Evolutionary conservation across 2,113 vertebrate species (phyloP), one percentile per base, ranked within the genome.

Genomic region (Ammospiza caudacuta): DNA sequence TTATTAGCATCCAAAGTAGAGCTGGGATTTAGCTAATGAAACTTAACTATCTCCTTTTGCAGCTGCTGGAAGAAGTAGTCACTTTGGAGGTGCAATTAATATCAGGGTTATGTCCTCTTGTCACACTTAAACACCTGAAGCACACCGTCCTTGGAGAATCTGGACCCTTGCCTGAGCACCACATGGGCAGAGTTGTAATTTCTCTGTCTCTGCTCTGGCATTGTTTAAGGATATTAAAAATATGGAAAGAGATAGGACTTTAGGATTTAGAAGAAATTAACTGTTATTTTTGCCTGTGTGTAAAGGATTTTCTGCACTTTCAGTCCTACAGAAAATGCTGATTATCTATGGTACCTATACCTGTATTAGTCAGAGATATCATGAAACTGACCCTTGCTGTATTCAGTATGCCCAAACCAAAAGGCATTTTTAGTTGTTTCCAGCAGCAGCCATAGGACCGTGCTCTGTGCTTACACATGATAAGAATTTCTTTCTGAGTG

Each of bases 21-120:
- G 33, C 1, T 90, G 75, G 49, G 84, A 82, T 94, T 91, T 96
- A 79, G n/a, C 75, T 96, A 93, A 96, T 84, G 63, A 93, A 74
- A 58, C 82, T 95, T 94, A 89, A 93, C 82, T 89, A 72, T 85
- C 78, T 96, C 35, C 16, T 82, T 89, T 57, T 90, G 49, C 90
- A 85, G 70, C 22, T 82, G 49, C 70, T 90, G 62, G 74, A 91
- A 88, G 62, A 44, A 95, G 63, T 21, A 76, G 82, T 90, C 87
- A 47, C 58, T 87, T 91, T 41, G 18, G 54, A 94, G 66, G 16
- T 76, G 37, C 58, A 90, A 62, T 95, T 87, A 93, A 61, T 93
- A 91, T 23, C n/a, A 64, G 41, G n/a, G 27, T 62, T 87, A 22
- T 79, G 77, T 92, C 31, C 31, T 84, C 46, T 62, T 95, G 91